phyloP scores from a whole-genome alignment of 2,113 vertebrate species.

The Mionectes macconnelli region DNA sequence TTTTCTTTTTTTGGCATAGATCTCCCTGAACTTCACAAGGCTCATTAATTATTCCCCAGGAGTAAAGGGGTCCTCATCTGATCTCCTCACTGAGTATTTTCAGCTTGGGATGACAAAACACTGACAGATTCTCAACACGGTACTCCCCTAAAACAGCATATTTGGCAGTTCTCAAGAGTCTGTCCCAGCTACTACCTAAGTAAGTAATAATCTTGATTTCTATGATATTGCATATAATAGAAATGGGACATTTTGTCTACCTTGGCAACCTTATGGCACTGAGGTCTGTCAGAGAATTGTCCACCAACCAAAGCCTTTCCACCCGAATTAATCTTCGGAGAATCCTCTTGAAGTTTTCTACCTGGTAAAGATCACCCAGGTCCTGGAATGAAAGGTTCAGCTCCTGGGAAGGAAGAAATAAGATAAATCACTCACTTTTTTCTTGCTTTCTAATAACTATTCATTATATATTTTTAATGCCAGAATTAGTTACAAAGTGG shows the following conservation, averaged over 20 bases:
- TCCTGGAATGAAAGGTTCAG: slow-evolving; percentile 94
- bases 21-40: background rate
- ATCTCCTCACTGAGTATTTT: background rate
- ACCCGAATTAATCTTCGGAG: slow-evolving; percentile 88
- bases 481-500: background rate
- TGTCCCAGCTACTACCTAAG: background rate
- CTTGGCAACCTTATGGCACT: slow-evolving; percentile 92
- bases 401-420: slow-evolving; percentile 73
- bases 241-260: slow-evolving; percentile 54
- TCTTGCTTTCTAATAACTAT: background rate
- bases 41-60: background rate
- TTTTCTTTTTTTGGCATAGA: background rate
- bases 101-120: background rate
- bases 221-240: background rate
- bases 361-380: slow-evolving; percentile 87
- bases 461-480: background rate
- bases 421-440: background rate
- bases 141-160: background rate
- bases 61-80: background rate
- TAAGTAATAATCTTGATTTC: background rate
- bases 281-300: slow-evolving; percentile 87
- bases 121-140: background rate
- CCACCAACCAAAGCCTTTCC: slow-evolving; percentile 88
- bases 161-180: background rate
- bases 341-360: slow-evolving; percentile 87